Evolutionary conservation across 1,140 invertebrate genomes (phyloP), one percentile per base, ranked within the genome.

Genomic region (Pogonomyrmex barbatus): DNA sequence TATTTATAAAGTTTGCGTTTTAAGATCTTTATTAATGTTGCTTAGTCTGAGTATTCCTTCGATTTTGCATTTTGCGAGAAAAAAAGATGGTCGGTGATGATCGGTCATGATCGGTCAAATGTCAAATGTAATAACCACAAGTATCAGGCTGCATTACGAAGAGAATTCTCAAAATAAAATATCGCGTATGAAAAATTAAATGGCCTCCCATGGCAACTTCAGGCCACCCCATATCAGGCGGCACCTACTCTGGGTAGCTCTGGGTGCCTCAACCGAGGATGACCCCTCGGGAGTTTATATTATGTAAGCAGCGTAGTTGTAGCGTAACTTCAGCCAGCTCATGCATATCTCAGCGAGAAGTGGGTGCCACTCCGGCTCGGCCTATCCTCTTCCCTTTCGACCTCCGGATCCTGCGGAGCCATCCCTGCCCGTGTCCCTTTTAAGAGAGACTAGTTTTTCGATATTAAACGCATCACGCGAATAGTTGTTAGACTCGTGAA

Each of bases 241-340:
- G 60, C 9, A 33, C 10, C 30, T 36, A 67, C 14, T 6, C 50
- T 14, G 54, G 14, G 12, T 17, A 17, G 39, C n/a, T 73, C 67
- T 39, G 67, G 52, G 6, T 90, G 84, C 91, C 86, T 88, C 89
- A 86, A 86, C 78, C 82, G 79, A 60, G 62, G 58, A 91, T 89
- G 89, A 92, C 90, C 89, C 85, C 86, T 58, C 88, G 24, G 88
- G 91, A 89, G 92, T 91, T 93, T 93, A 89, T 92, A 93, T 93
- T 93, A 93, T 92, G 90, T 92, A 93, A 92, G 91, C 91, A 92
- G 85, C 89, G 84, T 81, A 67, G 89, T 83, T 89, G 91, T 91
- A 91, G 89, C 90, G 65, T 87, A 90, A 91, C 89, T 86, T 82
- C 75, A 87, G 83, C 88, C 79, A 88, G 85, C 87, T 91, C 91